These are phyloP conservation scores for Octodonta nipae DNA, from an alignment of 2,888 invertebrate species.

Conservation along the genomic window DNA sequence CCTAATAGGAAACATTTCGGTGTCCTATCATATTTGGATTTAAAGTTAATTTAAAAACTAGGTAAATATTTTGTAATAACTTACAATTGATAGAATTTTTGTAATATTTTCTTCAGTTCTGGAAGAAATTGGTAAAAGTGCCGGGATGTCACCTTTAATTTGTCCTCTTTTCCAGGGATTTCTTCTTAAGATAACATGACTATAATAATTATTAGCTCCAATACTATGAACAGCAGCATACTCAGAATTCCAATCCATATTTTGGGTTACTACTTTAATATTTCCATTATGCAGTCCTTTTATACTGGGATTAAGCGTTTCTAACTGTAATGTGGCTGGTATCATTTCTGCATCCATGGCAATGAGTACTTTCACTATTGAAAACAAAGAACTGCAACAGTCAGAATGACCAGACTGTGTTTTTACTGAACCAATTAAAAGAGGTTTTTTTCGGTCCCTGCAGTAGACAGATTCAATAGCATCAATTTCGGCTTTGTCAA, in stretches of 20 bases:
- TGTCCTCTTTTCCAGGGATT: slow-evolving; percentile 52
- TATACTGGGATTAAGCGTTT: slow-evolving; percentile 78
- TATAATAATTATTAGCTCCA: slow-evolving; percentile 94
- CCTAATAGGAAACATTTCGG: too few species aligned
- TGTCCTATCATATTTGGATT: background rate
- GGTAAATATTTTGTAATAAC: slow-evolving; percentile 2
- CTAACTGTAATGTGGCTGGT: slow-evolving; percentile 81
- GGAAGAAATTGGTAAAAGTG: slow-evolving; percentile 65
- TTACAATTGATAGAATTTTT: slow-evolving; percentile 42
- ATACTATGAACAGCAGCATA: slow-evolving; percentile 87
- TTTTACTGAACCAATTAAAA: slow-evolving; percentile 88
- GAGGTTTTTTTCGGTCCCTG: slow-evolving; percentile 58
- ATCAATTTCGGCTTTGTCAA: too few species aligned
- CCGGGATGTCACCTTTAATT: slow-evolving; percentile 44
- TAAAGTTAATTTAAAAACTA: too few species aligned
- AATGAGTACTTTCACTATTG: slow-evolving; percentile 77
- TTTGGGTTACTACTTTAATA: slow-evolving; percentile 63
- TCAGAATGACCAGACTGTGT: slow-evolving; percentile 97
- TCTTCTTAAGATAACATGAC: slow-evolving; percentile 73
- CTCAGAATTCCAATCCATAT: slow-evolving; percentile 71
- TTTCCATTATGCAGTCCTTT: slow-evolving; percentile 74
- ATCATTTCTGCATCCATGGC: slow-evolving; percentile 83
- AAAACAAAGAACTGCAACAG: slow-evolving; percentile 75
- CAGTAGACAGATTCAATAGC: slow-evolving; percentile 83
- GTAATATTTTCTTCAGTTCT: slow-evolving; percentile 71